These are phyloP conservation scores for Conus canariensis DNA, from an alignment of 2,888 invertebrate genomes.

Conservation along the genomic window DNA sequence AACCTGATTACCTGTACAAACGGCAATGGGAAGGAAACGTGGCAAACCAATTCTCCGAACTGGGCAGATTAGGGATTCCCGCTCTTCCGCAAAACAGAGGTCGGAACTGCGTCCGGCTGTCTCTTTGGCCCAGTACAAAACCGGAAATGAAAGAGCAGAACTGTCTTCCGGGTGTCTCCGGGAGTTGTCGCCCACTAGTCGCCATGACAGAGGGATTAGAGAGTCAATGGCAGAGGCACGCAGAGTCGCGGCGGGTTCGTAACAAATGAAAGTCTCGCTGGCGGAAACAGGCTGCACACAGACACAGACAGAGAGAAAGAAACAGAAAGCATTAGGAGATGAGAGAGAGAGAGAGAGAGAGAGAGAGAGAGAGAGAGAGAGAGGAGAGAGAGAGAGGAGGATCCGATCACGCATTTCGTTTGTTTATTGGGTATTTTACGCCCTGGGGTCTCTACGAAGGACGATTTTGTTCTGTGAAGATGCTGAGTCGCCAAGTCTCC, in stretches of 20 bases:
- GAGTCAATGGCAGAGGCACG: neutral
- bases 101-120: neutral
- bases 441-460: no score
- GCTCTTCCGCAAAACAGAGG: neutral
- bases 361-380: neutral
- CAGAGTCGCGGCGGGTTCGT: neutral
- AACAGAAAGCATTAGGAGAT: neutral
- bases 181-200: neutral
- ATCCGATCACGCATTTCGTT: neutral
- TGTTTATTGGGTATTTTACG: no score
- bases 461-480: no score
- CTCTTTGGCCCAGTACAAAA: neutral
- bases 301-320: neutral
- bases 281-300: constrained; percentile 9
- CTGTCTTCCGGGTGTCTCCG: neutral
- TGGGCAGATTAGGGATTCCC: no score
- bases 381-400: neutral
- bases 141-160: constrained; percentile 12
- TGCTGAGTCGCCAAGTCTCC: no score
- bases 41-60: neutral
- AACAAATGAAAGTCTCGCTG: neutral
- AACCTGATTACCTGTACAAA: neutral
- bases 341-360: neutral
- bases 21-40: neutral
- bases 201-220: neutral